Base-by-base conservation (phyloP, 2,888 invertebrate species). In the Stegophylla sp. region DNA sequence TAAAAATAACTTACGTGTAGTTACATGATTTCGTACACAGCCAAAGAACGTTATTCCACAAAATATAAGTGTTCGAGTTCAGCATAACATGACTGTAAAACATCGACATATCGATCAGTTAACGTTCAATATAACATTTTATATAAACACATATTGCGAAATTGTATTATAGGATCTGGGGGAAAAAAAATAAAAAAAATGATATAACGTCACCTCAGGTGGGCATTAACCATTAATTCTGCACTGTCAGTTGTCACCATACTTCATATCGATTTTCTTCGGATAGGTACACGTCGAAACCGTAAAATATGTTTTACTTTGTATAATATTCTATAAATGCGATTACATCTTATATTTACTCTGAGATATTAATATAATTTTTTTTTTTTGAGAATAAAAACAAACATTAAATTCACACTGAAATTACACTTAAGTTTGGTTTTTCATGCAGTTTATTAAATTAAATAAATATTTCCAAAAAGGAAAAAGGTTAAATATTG, bases 221-320 rank as follows among this genome's bases (percentile, higher is more conserved):
- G 56, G 53, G 17, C 23, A 26, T 59, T 59, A 59, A 23, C 23
- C 56, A 59, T 59, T 59, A 59, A 59, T 59, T 59, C 13, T 26
- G 56, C 13, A 26, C 56, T 59, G 56, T 59, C 56, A 59, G 56
- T 59, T 26, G 56, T 59, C 13, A 26, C 56, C 17, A 26, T 26
- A 59, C 56, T 59, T 12, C 13, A 59, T 34, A 34, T 59, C 23
- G 56, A 26, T 59, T 59, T 59, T 26, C 23, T 26, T 59, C 26
- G 13, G n/a, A 51, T n/a, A 51, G n/a, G n/a, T n/a, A n/a, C n/a
- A n/a, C 1, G 20, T 51, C 51, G 51, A 51, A 51, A 51, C 51
- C 20, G 7, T 51, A 51, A 5, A n/a, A 51, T 51, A 51, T 20
- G 51, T 51, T 51, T 51, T 51, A 51, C n/a, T 51, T 20, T 20